phyloP scores from a whole-genome alignment of 2,797 vertebrate species.

The Sitta carolinensis region DNA sequence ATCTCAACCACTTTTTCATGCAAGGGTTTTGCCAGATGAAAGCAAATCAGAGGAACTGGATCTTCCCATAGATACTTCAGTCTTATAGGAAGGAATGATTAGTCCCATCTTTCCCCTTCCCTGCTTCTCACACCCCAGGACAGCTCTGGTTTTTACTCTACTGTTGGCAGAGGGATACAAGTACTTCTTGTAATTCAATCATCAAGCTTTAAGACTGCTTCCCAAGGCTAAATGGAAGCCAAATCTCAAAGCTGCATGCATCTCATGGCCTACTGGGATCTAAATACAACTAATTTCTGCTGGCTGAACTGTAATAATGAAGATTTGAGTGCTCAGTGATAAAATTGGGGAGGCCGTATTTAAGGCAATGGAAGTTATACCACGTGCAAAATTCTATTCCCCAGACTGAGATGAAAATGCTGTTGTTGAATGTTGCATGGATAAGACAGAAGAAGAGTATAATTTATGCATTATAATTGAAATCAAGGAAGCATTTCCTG shows the following conservation, averaged over 20 bases:
- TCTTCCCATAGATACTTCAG: conserved; percentile 9
- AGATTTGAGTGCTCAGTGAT: conserved; percentile 48
- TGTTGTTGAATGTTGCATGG: conserved; percentile 7
- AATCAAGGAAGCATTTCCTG: conserved; percentile 63
- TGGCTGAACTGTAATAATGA: conserved; percentile 59
- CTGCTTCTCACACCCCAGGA: not conserved
- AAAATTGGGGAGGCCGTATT: conserved; percentile 34
- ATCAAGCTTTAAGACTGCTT: conserved; percentile 29
- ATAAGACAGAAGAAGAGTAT: conserved; percentile 34
- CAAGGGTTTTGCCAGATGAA: not conserved
- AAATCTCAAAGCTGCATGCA: conserved; percentile 11
- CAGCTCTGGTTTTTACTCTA: not conserved
- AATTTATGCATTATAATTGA: conserved; percentile 60
- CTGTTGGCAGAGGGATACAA: conserved; percentile 10
- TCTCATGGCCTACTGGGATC: conserved; percentile 36
- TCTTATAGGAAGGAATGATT: not conserved
- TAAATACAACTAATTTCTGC: conserved; percentile 58
- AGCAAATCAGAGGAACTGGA: not conserved
- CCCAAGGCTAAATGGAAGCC: conserved; percentile 23
- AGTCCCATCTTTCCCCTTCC: not conserved
- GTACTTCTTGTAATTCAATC: conserved; percentile 42
- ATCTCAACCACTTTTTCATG: not conserved
- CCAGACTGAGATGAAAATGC: conserved; percentile 4
- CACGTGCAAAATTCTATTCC: conserved; percentile 52
- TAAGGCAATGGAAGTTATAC: conserved; percentile 47